phyloP scores from a whole-genome alignment of 2,113 vertebrate genomes.

The Podarcis cretensis region DNA sequence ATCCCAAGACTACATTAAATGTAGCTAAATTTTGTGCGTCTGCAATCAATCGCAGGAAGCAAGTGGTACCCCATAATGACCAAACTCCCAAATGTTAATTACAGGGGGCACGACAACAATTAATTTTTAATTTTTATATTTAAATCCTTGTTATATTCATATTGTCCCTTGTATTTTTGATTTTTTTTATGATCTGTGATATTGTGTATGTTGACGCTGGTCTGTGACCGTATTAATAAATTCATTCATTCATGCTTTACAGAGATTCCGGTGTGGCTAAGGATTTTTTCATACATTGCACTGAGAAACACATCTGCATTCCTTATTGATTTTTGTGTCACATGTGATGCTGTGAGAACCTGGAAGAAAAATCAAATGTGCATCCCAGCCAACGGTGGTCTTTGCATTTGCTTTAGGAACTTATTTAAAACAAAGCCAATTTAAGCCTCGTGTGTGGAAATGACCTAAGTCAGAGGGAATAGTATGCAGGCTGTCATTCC shows the following conservation, averaged over 20 bases:
- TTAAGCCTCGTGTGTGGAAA: neutral
- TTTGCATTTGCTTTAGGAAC: neutral
- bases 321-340: neutral
- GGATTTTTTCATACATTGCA: neutral
- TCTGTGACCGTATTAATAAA: too few relatives aligned
- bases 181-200: too few relatives aligned
- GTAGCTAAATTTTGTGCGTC: too few relatives aligned
- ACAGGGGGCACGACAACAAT: too few relatives aligned
- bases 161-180: too few relatives aligned
- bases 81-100: too few relatives aligned
- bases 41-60: too few relatives aligned
- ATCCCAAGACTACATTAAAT: too few relatives aligned
- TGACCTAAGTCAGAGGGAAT: neutral
- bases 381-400: neutral
- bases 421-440: neutral
- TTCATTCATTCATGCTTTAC: neutral
- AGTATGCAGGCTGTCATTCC: neutral
- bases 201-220: too few relatives aligned
- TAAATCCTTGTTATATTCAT: too few relatives aligned
- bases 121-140: too few relatives aligned
- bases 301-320: neutral
- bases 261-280: neutral
- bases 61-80: too few relatives aligned
- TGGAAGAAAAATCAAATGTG: neutral
- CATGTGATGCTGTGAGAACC: neutral